These are phyloP conservation scores for Lasioglossum baleicum DNA, from an alignment of 1,140 invertebrate species.

Conservation along the genomic window DNA sequence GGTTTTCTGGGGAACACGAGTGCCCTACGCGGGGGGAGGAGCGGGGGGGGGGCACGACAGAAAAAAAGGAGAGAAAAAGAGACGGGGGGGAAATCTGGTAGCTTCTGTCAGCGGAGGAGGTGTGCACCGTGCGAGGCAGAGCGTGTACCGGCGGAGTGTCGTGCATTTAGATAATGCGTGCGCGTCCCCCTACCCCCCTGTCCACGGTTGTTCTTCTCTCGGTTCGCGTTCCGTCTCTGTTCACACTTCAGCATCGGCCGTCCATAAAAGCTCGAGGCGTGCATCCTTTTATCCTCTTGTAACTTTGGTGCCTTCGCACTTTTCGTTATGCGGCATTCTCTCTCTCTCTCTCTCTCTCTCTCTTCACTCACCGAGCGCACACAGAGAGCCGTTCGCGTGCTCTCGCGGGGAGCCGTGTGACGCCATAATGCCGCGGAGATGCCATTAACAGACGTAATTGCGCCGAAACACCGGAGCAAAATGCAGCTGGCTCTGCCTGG, in stretches of 20 bases:
- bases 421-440: conserved; percentile 47
- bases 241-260: conserved; percentile 55
- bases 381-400: too few relatives aligned
- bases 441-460: conserved; percentile 72
- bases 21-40: conserved; percentile 25
- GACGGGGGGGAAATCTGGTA: conserved; percentile 26
- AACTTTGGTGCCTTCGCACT: conserved; percentile 71
- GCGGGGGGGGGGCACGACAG: background rate
- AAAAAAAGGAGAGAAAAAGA: background rate
- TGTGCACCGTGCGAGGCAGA: conserved; percentile 43
- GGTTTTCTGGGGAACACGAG: conserved; percentile 16
- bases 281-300: conserved; percentile 80
- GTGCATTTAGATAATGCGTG: conserved; percentile 78
- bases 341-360: background rate
- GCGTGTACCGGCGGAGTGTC: conserved; percentile 70
- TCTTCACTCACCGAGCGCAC: too few relatives aligned
- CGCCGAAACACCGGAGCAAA: conserved; percentile 53
- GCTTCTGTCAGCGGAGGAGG: conserved; percentile 39
- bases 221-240: conserved; percentile 47
- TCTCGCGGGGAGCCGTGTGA: conserved; percentile 33
- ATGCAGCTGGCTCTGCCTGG: conserved; percentile 22
- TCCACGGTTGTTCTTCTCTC: conserved; percentile 10
- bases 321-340: conserved; percentile 55
- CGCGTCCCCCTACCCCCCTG: conserved; percentile 31
- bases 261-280: conserved; percentile 74